These are phyloP conservation scores for Yponomeuta plumbellus DNA, from an alignment of 2,888 invertebrate species.

Conservation along the genomic window DNA sequence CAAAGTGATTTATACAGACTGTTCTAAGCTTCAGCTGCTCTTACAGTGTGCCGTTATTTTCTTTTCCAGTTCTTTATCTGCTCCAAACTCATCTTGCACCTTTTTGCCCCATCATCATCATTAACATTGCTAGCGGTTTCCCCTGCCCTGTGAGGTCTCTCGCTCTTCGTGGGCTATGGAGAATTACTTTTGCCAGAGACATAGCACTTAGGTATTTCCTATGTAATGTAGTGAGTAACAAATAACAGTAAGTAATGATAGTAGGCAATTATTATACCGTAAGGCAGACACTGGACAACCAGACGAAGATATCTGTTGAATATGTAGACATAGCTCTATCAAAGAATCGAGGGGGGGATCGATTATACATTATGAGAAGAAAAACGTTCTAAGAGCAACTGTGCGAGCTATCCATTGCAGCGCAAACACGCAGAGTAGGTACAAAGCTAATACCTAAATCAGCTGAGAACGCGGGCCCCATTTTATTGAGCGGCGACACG, in stretches of 20 bases:
- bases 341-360: neutral
- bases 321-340: neutral
- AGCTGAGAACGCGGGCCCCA: slow-evolving; percentile 32
- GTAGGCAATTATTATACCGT: neutral
- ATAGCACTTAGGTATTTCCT: neutral
- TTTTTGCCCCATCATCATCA: neutral
- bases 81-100: neutral
- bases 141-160: neutral
- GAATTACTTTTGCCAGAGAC: neutral
- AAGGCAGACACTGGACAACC: neutral
- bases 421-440: neutral
- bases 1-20: neutral
- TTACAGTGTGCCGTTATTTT: neutral
- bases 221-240: neutral
- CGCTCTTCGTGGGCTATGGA: neutral
- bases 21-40: neutral
- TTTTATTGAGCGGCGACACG: slow-evolving; percentile 62
- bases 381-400: neutral
- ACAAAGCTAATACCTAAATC: slow-evolving; percentile 25
- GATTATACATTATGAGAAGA: neutral
- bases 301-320: neutral
- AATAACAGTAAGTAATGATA: slow-evolving; percentile 1
- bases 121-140: neutral
- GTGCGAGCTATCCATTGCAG: neutral
- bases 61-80: neutral